phyloP scores from a whole-genome alignment of 1,140 invertebrate genomes.

The Dinoponera quadriceps region DNA sequence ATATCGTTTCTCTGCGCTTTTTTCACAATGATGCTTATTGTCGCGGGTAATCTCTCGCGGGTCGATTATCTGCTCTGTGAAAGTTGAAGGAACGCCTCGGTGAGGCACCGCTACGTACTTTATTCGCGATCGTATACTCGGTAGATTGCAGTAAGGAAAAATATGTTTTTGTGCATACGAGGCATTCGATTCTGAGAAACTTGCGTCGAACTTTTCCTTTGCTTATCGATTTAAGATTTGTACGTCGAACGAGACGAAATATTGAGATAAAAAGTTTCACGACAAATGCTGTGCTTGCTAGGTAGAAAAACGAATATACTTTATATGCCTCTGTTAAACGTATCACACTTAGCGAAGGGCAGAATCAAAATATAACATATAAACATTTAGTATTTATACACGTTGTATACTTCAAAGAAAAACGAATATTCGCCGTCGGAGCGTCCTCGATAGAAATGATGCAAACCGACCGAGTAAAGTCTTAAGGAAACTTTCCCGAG shows the following conservation, averaged over 20 bases:
- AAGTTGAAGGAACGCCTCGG: conserved; percentile 52
- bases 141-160: conserved; percentile 43
- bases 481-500: neutral
- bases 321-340: no score
- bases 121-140: neutral
- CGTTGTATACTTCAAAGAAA: neutral
- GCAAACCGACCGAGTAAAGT: neutral
- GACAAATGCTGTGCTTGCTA: no score
- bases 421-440: neutral
- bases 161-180: conserved; percentile 52
- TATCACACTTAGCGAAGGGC: no score
- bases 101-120: neutral
- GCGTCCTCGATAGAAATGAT: conserved; percentile 19
- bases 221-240: conserved; percentile 10
- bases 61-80: conserved; percentile 52
- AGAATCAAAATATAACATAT: neutral
- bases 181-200: neutral
- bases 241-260: neutral
- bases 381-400: neutral
- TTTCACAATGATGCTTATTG: conserved; percentile 60
- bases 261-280: neutral
- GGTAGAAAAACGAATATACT: neutral
- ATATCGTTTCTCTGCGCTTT: conserved; percentile 56
- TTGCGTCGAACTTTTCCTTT: neutral
- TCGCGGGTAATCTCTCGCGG: conserved; percentile 45